Percentiles rank a stretch among this genome's conserved stretches.
Conservation (phyloP, 2,888 invertebrate genomes). For the Pristionchus maxplancki region DNA sequence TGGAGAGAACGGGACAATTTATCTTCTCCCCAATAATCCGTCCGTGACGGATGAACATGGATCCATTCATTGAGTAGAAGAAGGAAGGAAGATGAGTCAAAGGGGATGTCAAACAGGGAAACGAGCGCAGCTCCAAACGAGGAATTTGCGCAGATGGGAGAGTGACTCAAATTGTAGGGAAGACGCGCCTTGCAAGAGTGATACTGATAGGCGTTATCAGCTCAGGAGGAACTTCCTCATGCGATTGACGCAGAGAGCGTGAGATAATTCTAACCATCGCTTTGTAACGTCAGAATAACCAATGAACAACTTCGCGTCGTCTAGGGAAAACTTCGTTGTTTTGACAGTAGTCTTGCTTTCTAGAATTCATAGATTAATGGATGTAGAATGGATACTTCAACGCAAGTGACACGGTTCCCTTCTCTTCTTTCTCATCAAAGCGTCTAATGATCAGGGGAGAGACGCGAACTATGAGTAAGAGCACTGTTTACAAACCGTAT, state of each 20-base stretch:
- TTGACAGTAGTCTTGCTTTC: background rate
- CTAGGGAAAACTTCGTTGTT: background rate
- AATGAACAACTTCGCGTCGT: background rate
- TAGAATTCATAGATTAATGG: background rate
- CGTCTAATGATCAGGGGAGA: background rate
- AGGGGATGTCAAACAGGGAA: conserved; percentile 35
- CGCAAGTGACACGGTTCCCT: background rate
- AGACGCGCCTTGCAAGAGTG: background rate
- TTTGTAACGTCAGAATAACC: background rate
- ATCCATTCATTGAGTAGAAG: background rate
- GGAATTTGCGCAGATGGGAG: background rate
- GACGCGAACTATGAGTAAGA: background rate
- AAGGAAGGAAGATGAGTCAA: conserved; percentile 18
- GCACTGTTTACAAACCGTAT: background rate
- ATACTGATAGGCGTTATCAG: conserved; percentile 7
- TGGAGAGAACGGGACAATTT: background rate
- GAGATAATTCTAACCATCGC: background rate
- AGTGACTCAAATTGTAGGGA: conserved; percentile 20
- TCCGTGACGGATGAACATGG: conserved; percentile 12
- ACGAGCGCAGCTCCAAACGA: background rate
- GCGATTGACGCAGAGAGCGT: background rate
- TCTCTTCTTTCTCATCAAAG: background rate
- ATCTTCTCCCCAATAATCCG: background rate
- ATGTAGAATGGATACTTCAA: background rate
- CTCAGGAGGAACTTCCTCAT: background rate